These are phyloP conservation scores for Corella eumyota DNA, from an alignment of 23 tunicate genomes.

Conservation along the genomic window DNA sequence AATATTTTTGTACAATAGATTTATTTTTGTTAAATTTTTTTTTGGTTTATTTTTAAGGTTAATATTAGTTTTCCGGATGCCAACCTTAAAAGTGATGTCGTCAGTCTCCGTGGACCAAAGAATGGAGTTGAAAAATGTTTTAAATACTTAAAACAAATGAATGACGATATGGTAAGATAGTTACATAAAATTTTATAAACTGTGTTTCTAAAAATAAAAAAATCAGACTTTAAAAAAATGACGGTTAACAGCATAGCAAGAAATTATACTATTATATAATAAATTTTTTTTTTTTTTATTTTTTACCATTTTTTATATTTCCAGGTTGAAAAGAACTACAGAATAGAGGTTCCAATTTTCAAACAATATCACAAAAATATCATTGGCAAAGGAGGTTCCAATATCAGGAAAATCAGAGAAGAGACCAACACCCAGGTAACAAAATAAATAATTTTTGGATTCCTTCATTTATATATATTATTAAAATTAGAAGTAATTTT, in stretches of 20 bases:
- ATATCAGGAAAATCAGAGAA: constrained; percentile 85
- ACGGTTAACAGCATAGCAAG: neutral
- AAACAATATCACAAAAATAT: constrained; percentile 96
- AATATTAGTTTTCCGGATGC: constrained; percentile 92
- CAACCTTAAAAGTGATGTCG: constrained; percentile 66
- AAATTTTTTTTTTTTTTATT: neutral
- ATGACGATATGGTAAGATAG: constrained; percentile 67
- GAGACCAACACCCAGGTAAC: constrained; percentile 94
- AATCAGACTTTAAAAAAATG: neutral
- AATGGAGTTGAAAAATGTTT: constrained; percentile 79
- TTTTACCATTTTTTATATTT: neutral
- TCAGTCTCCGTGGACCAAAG: constrained; percentile 87
- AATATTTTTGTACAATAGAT: too few species aligned
- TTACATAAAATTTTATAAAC: neutral
- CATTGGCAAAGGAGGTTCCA: constrained; percentile 94
- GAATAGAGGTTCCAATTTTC: constrained; percentile 97
- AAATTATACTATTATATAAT: neutral
- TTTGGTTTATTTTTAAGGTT: constrained; percentile 17
- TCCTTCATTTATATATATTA: neutral
- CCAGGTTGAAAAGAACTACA: constrained; percentile 83
- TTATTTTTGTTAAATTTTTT: neutral
- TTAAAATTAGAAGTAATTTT: neutral
- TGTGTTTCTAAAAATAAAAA: neutral
- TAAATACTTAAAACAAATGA: constrained; percentile 60
- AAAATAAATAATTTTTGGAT: neutral